Evolutionary conservation across 1,140 invertebrate species (phyloP).

Genomic region (Pogonomyrmex barbatus): DNA sequence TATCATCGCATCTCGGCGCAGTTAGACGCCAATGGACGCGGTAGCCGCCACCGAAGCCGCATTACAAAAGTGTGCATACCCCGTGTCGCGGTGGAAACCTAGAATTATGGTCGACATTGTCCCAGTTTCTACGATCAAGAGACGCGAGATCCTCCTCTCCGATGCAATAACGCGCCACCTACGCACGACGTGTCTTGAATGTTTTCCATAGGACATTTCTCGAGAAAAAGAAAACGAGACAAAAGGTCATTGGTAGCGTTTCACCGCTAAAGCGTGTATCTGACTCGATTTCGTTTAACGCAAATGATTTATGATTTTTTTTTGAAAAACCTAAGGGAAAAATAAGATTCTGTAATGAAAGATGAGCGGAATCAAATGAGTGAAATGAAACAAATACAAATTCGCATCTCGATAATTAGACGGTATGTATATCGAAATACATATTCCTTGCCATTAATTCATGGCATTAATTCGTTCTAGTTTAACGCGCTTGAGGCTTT

Average conservation of each 20-base stretch:
- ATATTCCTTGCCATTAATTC: conserved; percentile 48
- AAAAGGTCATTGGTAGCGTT: background rate
- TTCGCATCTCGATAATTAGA: conserved; percentile 5
- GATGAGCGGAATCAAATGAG: conserved; percentile 5
- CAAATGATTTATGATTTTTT: background rate
- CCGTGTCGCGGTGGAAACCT: conserved; percentile 57
- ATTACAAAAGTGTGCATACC: conserved; percentile 61
- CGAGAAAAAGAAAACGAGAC: background rate
- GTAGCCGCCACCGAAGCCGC: conserved; percentile 38
- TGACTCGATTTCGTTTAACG: background rate
- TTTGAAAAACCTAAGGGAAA: background rate
- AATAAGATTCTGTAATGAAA: background rate
- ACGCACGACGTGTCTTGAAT: conserved; percentile 16
- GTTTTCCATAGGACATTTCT: background rate
- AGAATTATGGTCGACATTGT: conserved; percentile 76
- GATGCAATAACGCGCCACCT: conserved; percentile 58
- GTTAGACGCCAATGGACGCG: background rate
- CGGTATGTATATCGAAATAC: conserved; percentile 41
- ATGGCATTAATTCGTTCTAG: conserved; percentile 53
- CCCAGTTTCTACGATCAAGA: conserved; percentile 68
- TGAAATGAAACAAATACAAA: background rate
- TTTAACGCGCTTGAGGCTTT: conserved; percentile 48
- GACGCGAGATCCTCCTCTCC: conserved; percentile 68
- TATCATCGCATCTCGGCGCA: conserved; percentile 55
- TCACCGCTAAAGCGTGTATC: background rate